Evolutionary conservation across 2,888 invertebrate species (phyloP), one percentile per base, ranked within the genome.

Genomic region (Lapara coniferarum): DNA sequence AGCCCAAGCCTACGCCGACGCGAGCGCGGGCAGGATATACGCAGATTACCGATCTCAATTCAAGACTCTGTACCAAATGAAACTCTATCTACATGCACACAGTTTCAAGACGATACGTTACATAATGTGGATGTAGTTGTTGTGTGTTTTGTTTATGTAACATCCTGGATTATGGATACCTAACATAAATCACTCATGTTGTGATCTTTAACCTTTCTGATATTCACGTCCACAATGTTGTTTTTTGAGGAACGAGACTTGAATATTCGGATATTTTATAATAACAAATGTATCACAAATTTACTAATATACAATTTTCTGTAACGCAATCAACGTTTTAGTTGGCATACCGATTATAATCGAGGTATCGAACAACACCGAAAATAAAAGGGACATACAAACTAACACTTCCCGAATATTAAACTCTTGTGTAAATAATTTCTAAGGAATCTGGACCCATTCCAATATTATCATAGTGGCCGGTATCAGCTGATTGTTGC

Each of bases 1-100:
- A 46, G 55, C 73, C 75, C 71, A 75, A 46, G 55, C 73, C 75
- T 71, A 75, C 74, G 72, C 74, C 66, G 8, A 16, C 16, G 63
- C 63, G 44, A 46, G n/a, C 53, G 46, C 55, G 55, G 10, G 66
- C 71, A 75, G 74, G 74, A 74, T 71, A 70, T 71, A 53, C 66
- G 66, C 59, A 73, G 71, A 74, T 77, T 75, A 71, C 59, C 52
- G 71, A 74, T 72, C 72, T 71, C 70, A 67, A 55, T 44, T 70
- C 69, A 59, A 68, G 66, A 59, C 70, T 66, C 52, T 63, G 53
- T 63, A 71, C 70, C 59, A 53, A 68, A 59, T 68, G 37, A 63
- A 44, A 46, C 67, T 37, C 52, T 58, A 19, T 58, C 37, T 59
- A 46, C 19, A n/a, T 44, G 8, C 10, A 14, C 19, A 44, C 19